Evolutionary conservation across 2,888 invertebrate genomes (phyloP).

Genomic region (Tetrapedia diversipes): DNA sequence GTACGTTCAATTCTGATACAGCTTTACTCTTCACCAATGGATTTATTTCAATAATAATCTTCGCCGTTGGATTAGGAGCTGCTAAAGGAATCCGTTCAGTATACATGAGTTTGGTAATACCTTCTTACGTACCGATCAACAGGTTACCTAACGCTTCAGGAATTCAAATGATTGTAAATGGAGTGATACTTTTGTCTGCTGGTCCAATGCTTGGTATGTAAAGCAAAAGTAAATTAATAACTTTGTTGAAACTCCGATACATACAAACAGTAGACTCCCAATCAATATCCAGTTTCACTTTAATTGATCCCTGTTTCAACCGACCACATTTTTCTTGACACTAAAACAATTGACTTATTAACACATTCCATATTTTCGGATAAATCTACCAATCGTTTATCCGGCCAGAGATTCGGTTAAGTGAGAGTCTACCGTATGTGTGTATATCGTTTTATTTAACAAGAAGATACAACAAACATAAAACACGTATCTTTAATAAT

Average conservation of each 20-base stretch:
- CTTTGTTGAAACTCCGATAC: not conserved
- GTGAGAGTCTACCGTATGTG: too few relatives aligned
- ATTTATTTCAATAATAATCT: conserved; percentile 81
- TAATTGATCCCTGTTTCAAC: too few relatives aligned
- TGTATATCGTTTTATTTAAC: too few relatives aligned
- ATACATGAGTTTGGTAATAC: conserved; percentile 88
- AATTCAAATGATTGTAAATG: conserved; percentile 88
- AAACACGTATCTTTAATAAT: too few relatives aligned
- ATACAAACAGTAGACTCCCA: too few relatives aligned
- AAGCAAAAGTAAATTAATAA: not conserved
- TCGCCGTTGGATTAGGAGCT: conserved; percentile 86
- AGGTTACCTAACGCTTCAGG: conserved; percentile 88
- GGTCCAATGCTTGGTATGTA: conserved; percentile 87
- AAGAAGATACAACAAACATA: too few relatives aligned
- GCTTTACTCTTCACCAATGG: conserved; percentile 80
- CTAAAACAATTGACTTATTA: too few relatives aligned
- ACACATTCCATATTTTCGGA: too few relatives aligned
- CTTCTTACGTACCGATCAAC: conserved; percentile 88
- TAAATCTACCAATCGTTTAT: too few relatives aligned
- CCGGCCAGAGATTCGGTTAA: too few relatives aligned
- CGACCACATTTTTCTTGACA: too few relatives aligned
- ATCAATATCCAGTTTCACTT: too few relatives aligned
- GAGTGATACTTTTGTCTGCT: conserved; percentile 85
- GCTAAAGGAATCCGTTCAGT: conserved; percentile 89
- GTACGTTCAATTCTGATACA: conserved; percentile 67